These are phyloP conservation scores for Laupala kohalensis DNA, from an alignment of 1,140 invertebrate genomes.

Conservation along the genomic window DNA sequence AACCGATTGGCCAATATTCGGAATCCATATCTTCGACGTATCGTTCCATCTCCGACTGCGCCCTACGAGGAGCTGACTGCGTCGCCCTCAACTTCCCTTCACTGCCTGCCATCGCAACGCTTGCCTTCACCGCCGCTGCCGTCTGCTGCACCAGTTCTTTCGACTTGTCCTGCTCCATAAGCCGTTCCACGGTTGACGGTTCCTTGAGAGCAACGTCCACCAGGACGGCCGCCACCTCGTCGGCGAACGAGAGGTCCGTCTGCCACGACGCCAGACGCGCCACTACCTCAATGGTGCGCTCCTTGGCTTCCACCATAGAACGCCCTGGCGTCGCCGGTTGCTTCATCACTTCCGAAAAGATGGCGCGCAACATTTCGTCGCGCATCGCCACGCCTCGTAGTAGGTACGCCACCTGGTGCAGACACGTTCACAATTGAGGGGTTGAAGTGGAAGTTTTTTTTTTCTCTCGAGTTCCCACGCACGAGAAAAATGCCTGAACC, in stretches of 20 bases:
- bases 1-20: neutral
- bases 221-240: neutral
- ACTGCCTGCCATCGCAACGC: neutral
- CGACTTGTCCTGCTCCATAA: neutral
- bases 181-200: neutral
- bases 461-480: no score
- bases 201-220: neutral
- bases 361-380: neutral
- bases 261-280: neutral
- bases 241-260: neutral
- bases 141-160: neutral
- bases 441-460: no score
- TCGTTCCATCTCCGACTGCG: no score
- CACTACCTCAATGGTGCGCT: neutral
- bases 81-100: no score
- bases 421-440: no score
- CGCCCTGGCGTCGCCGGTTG: neutral
- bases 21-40: neutral
- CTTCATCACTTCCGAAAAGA: neutral
- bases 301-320: neutral
- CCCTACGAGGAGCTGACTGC: no score
- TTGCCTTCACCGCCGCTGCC: neutral
- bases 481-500: no score
- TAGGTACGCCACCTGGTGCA: neutral
- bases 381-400: neutral